Conservation (phyloP, 2,797 vertebrate species). For the Gymnoscopelus microlampas region DNA sequence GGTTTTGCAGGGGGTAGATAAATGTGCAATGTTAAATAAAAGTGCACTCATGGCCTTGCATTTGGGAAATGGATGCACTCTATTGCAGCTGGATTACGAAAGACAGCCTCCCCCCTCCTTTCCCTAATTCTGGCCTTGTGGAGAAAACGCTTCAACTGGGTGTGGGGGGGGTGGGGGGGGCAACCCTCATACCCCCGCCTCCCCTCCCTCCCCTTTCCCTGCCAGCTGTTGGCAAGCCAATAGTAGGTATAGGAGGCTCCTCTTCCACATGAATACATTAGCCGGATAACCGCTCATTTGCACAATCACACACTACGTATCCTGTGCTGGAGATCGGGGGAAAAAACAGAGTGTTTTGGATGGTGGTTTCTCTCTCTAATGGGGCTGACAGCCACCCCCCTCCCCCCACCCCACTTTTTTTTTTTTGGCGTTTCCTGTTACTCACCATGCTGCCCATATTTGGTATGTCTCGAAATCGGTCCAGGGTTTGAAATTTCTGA, state of each 20-base stretch:
- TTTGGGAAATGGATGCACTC: slow-evolving; percentile 77
- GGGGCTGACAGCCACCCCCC: slow-evolving; percentile 63
- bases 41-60: slow-evolving; percentile 80
- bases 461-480: slow-evolving; percentile 99
- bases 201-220: not conserved
- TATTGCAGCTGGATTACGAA: slow-evolving; percentile 65
- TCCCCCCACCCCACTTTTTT: not conserved
- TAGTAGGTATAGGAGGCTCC: slow-evolving; percentile 46
- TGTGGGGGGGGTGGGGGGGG: slow-evolving; percentile 23
- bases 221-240: slow-evolving; percentile 51
- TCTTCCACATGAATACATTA: slow-evolving; percentile 65
- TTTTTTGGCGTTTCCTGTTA: slow-evolving; percentile 75
- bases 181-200: slow-evolving; percentile 23
- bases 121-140: slow-evolving; percentile 61
- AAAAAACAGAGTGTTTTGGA: slow-evolving; percentile 56
- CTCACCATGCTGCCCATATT: slow-evolving; percentile 99
- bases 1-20: slow-evolving; percentile 70
- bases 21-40: slow-evolving; percentile 79
- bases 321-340: slow-evolving; percentile 53
- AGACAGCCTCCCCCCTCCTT: slow-evolving; percentile 55
- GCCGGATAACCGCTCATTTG: slow-evolving; percentile 71
- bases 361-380: slow-evolving; percentile 36
- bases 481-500: slow-evolving; percentile 99
- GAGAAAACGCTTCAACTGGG: slow-evolving; percentile 51
- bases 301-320: slow-evolving; percentile 74